Evolutionary conservation across 2,888 invertebrate genomes (phyloP).

Genomic region (Ennomos fuscantarius): DNA sequence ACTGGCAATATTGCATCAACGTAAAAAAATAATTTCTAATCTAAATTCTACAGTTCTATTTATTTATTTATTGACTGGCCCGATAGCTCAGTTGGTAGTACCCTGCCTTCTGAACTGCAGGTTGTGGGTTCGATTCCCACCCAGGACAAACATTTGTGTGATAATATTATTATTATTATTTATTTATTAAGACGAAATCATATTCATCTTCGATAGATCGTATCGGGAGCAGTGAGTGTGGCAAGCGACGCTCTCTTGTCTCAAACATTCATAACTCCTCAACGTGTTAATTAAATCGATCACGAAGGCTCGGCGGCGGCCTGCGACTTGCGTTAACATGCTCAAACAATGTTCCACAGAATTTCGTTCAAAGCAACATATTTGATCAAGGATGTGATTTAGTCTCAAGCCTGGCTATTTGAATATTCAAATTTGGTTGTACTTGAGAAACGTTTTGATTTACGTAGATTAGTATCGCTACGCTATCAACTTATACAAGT

Average conservation of each 20-base stretch:
- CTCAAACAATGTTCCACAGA: constrained; percentile 10
- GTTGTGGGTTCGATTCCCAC: no score
- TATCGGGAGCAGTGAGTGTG: constrained; percentile 7
- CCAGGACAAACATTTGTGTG: no score
- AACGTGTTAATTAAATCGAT: constrained; percentile 34
- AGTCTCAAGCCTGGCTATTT: constrained; percentile 5
- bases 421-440: constrained; percentile 9
- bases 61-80: no score
- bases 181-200: no score
- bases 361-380: constrained; percentile 19
- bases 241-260: constrained; percentile 6
- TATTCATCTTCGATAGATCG: background rate
- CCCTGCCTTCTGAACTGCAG: no score
- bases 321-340: constrained; percentile 1
- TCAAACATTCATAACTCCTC: constrained; percentile 36
- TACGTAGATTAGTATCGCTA: background rate
- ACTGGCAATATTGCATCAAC: no score
- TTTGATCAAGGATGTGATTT: constrained; percentile 16
- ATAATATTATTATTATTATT: no score
- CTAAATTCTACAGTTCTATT: no score
- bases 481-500: no score
- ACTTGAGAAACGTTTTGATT: constrained; percentile 11
- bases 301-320: constrained; percentile 1
- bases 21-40: no score
- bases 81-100: no score